Percentiles rank a stretch among this genome's conserved stretches.
Conservation (phyloP, 2,888 invertebrate genomes). For the Gasteruption jaculator region DNA sequence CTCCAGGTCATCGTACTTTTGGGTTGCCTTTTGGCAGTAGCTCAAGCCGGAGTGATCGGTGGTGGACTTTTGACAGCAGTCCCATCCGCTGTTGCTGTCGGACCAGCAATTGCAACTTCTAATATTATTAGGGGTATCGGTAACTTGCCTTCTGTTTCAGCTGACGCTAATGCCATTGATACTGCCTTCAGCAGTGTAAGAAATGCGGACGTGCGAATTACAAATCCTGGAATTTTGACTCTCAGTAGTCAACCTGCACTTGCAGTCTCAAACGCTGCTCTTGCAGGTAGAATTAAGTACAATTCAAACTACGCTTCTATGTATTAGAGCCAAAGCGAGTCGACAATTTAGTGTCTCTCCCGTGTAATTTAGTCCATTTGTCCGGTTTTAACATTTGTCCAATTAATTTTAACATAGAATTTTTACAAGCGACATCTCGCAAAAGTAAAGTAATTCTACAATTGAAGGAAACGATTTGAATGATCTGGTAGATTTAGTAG, state of each 20-base stretch:
- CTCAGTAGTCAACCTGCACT: constrained; percentile 17
- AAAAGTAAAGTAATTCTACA: too few relatives aligned
- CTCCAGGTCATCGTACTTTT: constrained; percentile 32
- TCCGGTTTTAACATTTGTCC: too few relatives aligned
- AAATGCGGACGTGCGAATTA: constrained; percentile 30
- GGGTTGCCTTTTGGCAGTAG: constrained; percentile 36
- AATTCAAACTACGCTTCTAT: not conserved
- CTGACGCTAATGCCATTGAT: constrained; percentile 27
- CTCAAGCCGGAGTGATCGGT: constrained; percentile 34
- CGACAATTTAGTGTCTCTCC: too few relatives aligned
- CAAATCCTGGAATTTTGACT: constrained; percentile 27
- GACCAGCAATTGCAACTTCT: constrained; percentile 25
- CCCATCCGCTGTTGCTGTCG: constrained; percentile 24
- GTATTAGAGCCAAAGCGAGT: not conserved
- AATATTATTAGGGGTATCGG: constrained; percentile 32
- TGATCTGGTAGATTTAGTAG: too few relatives aligned
- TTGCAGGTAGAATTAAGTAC: constrained; percentile 23
- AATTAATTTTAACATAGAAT: too few relatives aligned
- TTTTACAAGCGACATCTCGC: too few relatives aligned
- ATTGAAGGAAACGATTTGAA: too few relatives aligned
- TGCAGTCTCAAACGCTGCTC: constrained; percentile 25
- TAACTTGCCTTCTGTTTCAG: constrained; percentile 29
- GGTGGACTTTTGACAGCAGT: constrained; percentile 27
- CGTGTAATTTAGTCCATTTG: too few relatives aligned
- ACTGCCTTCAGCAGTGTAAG: constrained; percentile 31